These are phyloP conservation scores for Carlito syrichta DNA, from an alignment of 2,113 vertebrate species.

Conservation along the genomic window DNA sequence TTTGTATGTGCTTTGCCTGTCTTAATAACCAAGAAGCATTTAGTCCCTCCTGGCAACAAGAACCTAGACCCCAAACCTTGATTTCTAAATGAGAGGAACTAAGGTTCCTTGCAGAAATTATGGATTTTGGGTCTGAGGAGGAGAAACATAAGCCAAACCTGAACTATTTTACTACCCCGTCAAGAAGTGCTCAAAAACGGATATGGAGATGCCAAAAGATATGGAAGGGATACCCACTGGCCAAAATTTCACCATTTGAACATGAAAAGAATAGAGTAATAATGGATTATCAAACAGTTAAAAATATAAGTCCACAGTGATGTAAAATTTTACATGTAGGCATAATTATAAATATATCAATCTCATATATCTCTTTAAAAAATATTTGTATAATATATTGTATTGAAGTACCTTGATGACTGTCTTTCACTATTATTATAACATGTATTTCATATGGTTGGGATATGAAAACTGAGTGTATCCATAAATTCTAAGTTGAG, in stretches of 20 bases:
- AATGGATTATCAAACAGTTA: background rate
- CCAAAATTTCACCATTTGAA: background rate
- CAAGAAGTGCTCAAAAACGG: background rate
- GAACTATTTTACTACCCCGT: background rate
- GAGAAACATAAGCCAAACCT: background rate
- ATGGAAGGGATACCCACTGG: background rate
- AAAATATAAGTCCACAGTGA: background rate
- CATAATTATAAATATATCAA: background rate
- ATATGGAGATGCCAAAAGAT: background rate
- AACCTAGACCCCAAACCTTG: background rate
- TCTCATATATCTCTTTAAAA: background rate
- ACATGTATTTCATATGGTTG: background rate
- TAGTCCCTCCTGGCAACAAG: background rate
- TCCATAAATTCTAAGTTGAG: background rate
- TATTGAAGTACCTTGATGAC: background rate
- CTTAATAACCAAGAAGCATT: background rate
- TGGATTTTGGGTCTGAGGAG: background rate
- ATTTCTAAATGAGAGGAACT: background rate
- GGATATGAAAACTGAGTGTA: background rate
- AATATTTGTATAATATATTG: background rate
- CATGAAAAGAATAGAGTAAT: background rate
- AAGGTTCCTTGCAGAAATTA: background rate
- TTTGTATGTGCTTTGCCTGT: background rate
- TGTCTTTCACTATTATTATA: background rate
- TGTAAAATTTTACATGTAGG: background rate